Conservation (phyloP, 2,113 vertebrate genomes). For the Catagonus wagneri region DNA sequence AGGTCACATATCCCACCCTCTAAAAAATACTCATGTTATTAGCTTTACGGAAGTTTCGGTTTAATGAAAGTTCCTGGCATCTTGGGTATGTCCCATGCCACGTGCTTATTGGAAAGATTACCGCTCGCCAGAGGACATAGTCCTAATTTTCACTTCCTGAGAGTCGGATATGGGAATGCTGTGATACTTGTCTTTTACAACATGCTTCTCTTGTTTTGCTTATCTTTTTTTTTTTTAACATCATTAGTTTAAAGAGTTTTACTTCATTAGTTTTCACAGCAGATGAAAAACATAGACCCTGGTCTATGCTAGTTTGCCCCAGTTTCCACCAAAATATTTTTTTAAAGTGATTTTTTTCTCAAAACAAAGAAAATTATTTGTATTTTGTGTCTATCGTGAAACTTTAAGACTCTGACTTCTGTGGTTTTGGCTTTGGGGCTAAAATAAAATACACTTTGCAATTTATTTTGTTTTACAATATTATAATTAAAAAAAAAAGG, state of each 20-base stretch:
- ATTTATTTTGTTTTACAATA: background rate
- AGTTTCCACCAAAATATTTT: background rate
- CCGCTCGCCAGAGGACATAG: accelerated
- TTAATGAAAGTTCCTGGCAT: background rate
- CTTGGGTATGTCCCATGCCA: too few species aligned
- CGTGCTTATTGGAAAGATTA: background rate
- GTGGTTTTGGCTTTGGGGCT: background rate
- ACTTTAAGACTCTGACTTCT: background rate
- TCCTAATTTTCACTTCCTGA: background rate
- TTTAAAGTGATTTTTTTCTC: background rate
- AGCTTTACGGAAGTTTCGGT: background rate
- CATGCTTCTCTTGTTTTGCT: background rate
- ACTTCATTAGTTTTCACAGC: background rate
- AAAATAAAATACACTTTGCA: constrained; percentile 45
- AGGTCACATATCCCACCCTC: background rate
- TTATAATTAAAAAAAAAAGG: background rate
- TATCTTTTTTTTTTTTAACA: background rate
- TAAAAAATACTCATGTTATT: background rate
- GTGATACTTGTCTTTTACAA: background rate
- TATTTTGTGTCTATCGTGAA: constrained; percentile 12
- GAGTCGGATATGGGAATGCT: background rate
- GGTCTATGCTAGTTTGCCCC: background rate
- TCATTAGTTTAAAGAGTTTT: background rate
- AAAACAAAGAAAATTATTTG: background rate
- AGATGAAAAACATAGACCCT: background rate